Conservation (phyloP, 2,797 vertebrate genomes). For the Eospalax fontanierii region DNA sequence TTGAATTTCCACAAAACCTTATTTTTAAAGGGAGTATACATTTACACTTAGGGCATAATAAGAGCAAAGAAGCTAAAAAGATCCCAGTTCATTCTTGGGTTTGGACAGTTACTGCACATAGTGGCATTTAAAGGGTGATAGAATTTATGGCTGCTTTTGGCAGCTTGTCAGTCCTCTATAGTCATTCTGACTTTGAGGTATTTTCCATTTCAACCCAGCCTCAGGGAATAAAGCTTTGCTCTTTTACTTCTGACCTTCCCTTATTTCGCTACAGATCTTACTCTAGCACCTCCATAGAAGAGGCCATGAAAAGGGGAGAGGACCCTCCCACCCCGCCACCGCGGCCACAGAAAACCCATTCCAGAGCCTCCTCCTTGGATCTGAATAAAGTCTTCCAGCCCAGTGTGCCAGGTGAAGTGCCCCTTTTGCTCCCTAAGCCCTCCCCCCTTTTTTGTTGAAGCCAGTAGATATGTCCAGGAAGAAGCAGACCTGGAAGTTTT, state of each 20-base stretch:
- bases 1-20: constrained; percentile 25
- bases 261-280: constrained; percentile 93
- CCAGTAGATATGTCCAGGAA: neutral
- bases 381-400: constrained; percentile 98
- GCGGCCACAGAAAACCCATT: constrained; percentile 97
- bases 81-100: neutral
- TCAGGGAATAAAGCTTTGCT: constrained; percentile 68
- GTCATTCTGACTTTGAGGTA: constrained; percentile 47
- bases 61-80: constrained; percentile 40
- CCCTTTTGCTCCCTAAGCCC: neutral
- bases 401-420: constrained; percentile 91
- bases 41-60: constrained; percentile 52
- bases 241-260: constrained; percentile 76
- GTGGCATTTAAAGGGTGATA: neutral
- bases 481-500: constrained; percentile 8
- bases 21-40: neutral
- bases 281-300: constrained; percentile 97
- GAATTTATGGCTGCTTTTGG: neutral
- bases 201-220: constrained; percentile 66
- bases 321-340: constrained; percentile 97
- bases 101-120: neutral
- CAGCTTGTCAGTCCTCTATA: constrained; percentile 26
- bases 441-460: constrained; percentile 31
- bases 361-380: constrained; percentile 98
- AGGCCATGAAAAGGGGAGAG: constrained; percentile 96